Evolutionary conservation across 1,140 invertebrate genomes (phyloP).

Genomic region (Chelonus insularis): DNA sequence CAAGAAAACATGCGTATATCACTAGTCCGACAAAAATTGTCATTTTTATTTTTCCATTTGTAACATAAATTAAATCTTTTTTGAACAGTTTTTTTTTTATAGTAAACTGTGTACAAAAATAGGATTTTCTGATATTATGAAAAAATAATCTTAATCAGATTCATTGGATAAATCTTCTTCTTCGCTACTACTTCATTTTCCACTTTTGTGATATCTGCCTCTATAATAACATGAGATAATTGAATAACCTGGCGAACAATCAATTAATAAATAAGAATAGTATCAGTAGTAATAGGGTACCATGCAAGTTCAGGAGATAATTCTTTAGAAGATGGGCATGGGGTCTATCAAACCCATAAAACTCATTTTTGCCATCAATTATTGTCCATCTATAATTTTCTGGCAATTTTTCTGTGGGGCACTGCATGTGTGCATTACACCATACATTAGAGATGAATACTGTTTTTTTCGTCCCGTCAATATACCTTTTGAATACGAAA

Average conservation of each 20-base stretch:
- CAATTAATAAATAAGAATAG: not conserved
- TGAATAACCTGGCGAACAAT: not conserved
- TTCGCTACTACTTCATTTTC: too few relatives aligned
- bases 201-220: too few relatives aligned
- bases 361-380: conserved; percentile 26
- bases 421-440: conserved; percentile 33
- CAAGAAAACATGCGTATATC: conserved; percentile 10
- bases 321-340: conserved; percentile 25
- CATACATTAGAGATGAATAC: conserved; percentile 27
- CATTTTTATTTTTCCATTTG: too few relatives aligned
- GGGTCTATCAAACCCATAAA: conserved; percentile 32
- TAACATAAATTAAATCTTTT: too few relatives aligned
- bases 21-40: conserved; percentile 11
- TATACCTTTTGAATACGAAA: too few relatives aligned
- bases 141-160: too few relatives aligned
- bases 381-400: conserved; percentile 30
- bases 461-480: too few relatives aligned
- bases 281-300: conserved; percentile 1
- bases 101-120: too few relatives aligned
- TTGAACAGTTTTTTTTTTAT: too few relatives aligned
- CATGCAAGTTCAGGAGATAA: conserved; percentile 18
- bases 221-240: not conserved
- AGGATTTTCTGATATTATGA: too few relatives aligned
- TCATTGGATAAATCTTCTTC: too few relatives aligned
- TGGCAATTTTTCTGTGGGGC: conserved; percentile 27